These are phyloP conservation scores for Diorhabda sublineata DNA, from an alignment of 1,140 invertebrate species.

Conservation along the genomic window DNA sequence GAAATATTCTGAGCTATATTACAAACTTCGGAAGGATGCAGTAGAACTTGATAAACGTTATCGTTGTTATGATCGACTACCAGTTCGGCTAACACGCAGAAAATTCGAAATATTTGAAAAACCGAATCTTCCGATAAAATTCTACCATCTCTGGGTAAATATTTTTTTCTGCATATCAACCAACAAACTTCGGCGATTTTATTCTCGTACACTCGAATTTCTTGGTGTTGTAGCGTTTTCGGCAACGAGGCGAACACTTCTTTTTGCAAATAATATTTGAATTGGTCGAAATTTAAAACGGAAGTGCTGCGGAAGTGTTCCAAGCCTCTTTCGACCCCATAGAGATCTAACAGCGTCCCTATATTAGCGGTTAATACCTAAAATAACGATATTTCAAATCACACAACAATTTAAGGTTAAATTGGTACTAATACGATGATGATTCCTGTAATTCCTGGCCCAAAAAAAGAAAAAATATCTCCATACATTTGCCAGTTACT, in stretches of 20 bases:
- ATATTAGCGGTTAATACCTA: constrained; percentile 60
- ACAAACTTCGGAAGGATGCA: constrained; percentile 63
- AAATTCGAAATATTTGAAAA: constrained; percentile 73
- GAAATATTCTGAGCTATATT: constrained; percentile 62
- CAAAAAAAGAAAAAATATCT: too few species aligned
- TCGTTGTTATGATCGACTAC: constrained; percentile 46
- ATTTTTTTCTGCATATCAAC: constrained; percentile 67
- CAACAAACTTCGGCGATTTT: constrained; percentile 68
- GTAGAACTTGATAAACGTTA: constrained; percentile 53
- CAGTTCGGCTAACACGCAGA: constrained; percentile 70
- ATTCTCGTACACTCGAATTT: constrained; percentile 55
- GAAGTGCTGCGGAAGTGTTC: constrained; percentile 67
- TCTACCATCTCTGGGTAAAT: constrained; percentile 54
- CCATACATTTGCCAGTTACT: too few species aligned
- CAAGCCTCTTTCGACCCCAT: constrained; percentile 71
- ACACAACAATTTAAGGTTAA: too few species aligned
- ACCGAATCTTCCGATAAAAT: constrained; percentile 61
- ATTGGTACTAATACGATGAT: too few species aligned
- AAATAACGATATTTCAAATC: constrained; percentile 24
- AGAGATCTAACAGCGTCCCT: constrained; percentile 56
- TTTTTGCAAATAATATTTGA: constrained; percentile 67
- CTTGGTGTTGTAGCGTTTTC: constrained; percentile 52
- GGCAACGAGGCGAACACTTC: constrained; percentile 65
- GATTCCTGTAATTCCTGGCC: too few species aligned
- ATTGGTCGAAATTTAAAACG: constrained; percentile 68